A percentile compares a stretch with the other conserved stretches of the same genome.
phyloP scores from a whole-genome alignment of 2,113 vertebrate genomes.

The Epinephelus moara region DNA sequence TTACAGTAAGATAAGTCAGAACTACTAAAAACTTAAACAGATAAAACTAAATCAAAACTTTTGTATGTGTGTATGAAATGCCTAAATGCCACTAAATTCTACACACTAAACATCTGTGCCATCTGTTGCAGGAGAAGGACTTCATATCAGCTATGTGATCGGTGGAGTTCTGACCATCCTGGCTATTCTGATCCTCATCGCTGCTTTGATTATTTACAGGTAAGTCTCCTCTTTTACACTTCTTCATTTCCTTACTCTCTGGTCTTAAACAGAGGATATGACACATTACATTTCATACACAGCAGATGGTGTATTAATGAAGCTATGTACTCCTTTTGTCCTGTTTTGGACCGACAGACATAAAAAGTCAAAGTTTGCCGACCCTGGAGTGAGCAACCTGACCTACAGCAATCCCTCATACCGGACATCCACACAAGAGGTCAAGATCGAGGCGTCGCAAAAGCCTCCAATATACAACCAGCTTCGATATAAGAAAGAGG shows the following conservation, averaged over 20 bases:
- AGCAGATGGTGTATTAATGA: not conserved
- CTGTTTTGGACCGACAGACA: constrained; percentile 83
- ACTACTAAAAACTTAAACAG: too few species aligned
- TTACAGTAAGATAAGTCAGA: not conserved
- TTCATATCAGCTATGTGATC: constrained; percentile 94
- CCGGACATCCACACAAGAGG: constrained; percentile 96
- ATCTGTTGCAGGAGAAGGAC: constrained; percentile 89
- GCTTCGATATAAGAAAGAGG: constrained; percentile 98
- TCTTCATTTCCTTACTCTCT: too few species aligned
- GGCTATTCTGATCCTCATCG: constrained; percentile 92
- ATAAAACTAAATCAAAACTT: not conserved
- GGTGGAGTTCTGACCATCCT: constrained; percentile 93
- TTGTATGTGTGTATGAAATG: too few species aligned
- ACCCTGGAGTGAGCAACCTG: constrained; percentile 93
- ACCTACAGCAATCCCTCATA: constrained; percentile 99
- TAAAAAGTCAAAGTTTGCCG: constrained; percentile 95
- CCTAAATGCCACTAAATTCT: too few species aligned
- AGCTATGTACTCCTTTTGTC: not conserved
- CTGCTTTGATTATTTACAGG: constrained; percentile 95
- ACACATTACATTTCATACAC: rapidly evolving
- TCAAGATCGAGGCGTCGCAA: constrained; percentile 96
- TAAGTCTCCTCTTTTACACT: constrained; percentile 62
- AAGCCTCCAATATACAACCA: constrained; percentile 95
- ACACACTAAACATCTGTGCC: not conserved
- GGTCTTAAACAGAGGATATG: rapidly evolving